These are phyloP conservation scores for Sialia sialis DNA, from an alignment of 2,113 vertebrate species.

Conservation along the genomic window DNA sequence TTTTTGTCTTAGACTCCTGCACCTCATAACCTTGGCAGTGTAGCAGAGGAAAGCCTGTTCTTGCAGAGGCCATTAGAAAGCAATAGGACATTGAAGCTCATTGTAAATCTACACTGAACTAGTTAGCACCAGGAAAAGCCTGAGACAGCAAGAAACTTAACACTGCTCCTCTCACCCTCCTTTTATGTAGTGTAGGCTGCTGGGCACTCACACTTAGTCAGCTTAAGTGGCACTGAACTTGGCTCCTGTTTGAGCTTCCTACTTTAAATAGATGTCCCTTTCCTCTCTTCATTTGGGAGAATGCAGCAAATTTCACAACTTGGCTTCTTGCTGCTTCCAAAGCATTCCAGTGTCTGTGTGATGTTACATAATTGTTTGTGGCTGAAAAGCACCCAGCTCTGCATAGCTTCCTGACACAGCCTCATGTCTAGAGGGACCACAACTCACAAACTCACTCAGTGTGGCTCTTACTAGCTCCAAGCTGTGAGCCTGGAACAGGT, in stretches of 20 bases:
- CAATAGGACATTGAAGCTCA: neutral
- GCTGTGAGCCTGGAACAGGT: neutral
- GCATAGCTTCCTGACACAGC: neutral
- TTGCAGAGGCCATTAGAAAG: neutral
- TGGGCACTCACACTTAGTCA: neutral
- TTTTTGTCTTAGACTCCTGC: neutral
- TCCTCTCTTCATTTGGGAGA: neutral
- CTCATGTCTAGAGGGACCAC: neutral
- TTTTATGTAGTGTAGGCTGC: neutral
- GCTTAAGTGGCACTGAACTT: neutral
- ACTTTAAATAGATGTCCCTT: neutral
- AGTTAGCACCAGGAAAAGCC: neutral
- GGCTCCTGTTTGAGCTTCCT: neutral
- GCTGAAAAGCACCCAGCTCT: neutral
- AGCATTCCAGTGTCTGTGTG: neutral
- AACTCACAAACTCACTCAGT: neutral
- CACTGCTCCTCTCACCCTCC: neutral
- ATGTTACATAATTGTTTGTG: slow-evolving; percentile 29
- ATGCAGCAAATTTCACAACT: neutral
- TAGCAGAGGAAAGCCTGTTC: neutral
- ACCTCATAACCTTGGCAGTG: neutral
- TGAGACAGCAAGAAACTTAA: neutral
- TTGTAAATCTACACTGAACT: neutral
- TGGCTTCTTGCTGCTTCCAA: neutral
- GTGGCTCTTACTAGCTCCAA: neutral